These are phyloP conservation scores for Amyelois transitella DNA, from an alignment of 1,140 invertebrate species.

Conservation along the genomic window DNA sequence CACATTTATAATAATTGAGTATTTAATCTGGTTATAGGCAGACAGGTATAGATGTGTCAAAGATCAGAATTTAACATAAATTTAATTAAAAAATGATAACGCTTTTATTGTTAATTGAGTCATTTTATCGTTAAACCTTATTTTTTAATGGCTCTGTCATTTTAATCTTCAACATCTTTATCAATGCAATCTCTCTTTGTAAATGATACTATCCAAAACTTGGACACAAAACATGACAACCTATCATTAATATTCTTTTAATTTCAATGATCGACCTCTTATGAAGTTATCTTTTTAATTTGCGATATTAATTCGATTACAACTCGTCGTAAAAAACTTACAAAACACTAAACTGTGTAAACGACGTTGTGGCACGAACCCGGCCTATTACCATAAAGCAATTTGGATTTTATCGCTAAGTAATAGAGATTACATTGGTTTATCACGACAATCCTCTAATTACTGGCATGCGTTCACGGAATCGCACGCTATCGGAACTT, in stretches of 20 bases:
- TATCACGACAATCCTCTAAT: conserved; percentile 59
- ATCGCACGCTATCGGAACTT: conserved; percentile 33
- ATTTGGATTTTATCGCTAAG: conserved; percentile 62
- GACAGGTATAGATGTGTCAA: no score
- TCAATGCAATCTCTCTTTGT: not conserved
- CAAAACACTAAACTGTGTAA: conserved; percentile 52
- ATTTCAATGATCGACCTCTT: conserved; percentile 20
- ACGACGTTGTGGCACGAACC: conserved; percentile 50
- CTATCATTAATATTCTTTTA: not conserved
- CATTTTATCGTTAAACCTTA: no score
- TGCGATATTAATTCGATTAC: conserved; percentile 67
- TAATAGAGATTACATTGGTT: conserved; percentile 68
- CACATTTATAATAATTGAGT: no score
- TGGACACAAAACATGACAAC: not conserved
- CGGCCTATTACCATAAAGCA: conserved; percentile 46
- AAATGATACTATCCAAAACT: not conserved
- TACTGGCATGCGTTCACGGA: conserved; percentile 42
- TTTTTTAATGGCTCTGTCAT: no score
- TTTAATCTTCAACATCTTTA: not conserved
- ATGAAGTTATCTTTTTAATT: conserved; percentile 64
- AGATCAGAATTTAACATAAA: no score
- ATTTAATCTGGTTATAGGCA: no score
- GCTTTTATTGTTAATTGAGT: no score
- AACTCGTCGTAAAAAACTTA: conserved; percentile 58
- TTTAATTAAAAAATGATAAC: no score